These are phyloP conservation scores for Nanorana parkeri DNA, from an alignment of 2,113 vertebrate species.

Conservation along the genomic window DNA sequence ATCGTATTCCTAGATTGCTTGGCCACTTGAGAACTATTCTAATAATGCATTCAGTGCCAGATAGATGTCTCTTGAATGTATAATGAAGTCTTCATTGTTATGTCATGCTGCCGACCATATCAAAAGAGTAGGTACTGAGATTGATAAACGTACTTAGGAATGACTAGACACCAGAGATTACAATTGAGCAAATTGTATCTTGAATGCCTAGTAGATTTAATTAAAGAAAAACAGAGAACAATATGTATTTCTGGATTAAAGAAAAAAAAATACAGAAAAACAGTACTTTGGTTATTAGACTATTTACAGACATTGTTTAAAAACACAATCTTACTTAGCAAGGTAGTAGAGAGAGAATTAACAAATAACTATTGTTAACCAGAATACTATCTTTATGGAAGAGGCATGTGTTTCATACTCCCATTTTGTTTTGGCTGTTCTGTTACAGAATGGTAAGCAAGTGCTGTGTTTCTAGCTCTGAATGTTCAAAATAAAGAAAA, in stretches of 20 bases:
- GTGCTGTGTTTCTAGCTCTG: no score
- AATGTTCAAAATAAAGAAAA: no score
- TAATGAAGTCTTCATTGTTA: conserved; percentile 52
- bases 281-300: no score
- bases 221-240: neutral
- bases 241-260: conserved; percentile 8
- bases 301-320: no score
- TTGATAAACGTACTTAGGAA: conserved; percentile 52
- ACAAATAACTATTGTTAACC: no score
- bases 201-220: conserved; percentile 24
- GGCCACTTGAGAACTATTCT: conserved; percentile 52
- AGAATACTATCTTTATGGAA: no score
- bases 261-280: neutral
- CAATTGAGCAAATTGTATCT: conserved; percentile 36
- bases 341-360: no score
- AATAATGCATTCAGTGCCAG: conserved; percentile 51
- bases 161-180: conserved; percentile 29
- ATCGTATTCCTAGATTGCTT: conserved; percentile 51
- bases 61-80: conserved; percentile 55
- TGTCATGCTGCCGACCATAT: conserved; percentile 53
- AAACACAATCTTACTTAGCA: no score
- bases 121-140: conserved; percentile 45
- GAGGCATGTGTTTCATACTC: no score
- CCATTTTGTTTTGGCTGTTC: no score
- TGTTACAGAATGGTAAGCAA: no score